These are phyloP conservation scores for Atta texana DNA, from an alignment of 1,140 invertebrate species.

Conservation along the genomic window DNA sequence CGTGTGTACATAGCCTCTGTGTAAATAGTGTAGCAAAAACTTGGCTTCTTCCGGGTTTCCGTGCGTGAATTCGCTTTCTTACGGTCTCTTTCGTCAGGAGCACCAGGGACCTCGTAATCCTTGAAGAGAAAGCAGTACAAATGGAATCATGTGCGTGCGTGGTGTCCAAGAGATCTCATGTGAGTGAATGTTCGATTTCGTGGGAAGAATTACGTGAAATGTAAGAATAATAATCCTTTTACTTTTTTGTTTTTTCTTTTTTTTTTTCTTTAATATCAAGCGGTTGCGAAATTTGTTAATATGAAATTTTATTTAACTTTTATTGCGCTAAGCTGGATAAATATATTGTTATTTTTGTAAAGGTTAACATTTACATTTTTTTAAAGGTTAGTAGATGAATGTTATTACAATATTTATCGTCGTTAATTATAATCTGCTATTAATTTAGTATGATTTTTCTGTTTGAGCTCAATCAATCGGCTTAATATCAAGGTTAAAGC, in stretches of 20 bases:
- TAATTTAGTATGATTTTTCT: too few relatives aligned
- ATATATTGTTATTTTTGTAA: too few relatives aligned
- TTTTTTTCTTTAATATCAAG: neutral
- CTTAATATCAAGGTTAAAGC: too few relatives aligned
- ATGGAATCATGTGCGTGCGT: constrained; percentile 38
- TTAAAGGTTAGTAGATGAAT: too few relatives aligned
- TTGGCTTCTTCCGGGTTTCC: constrained; percentile 48
- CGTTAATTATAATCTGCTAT: too few relatives aligned
- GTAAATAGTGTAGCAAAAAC: constrained; percentile 78
- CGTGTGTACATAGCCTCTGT: constrained; percentile 72
- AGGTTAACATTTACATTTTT: too few relatives aligned
- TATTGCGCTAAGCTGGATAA: too few relatives aligned
- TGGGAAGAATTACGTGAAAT: neutral
- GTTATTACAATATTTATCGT: too few relatives aligned
- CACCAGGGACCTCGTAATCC: neutral
- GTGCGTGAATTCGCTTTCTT: constrained; percentile 68
- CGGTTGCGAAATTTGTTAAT: too few relatives aligned
- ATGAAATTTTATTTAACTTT: too few relatives aligned
- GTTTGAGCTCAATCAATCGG: too few relatives aligned
- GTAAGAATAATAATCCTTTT: neutral
- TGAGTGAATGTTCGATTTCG: constrained; percentile 7
- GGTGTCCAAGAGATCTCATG: constrained; percentile 19
- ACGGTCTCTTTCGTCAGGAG: neutral
- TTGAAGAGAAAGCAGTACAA: constrained; percentile 51
- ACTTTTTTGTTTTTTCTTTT: neutral